phyloP scores from a whole-genome alignment of 2,888 invertebrate species.

The Temnothorax unifasciatus region DNA sequence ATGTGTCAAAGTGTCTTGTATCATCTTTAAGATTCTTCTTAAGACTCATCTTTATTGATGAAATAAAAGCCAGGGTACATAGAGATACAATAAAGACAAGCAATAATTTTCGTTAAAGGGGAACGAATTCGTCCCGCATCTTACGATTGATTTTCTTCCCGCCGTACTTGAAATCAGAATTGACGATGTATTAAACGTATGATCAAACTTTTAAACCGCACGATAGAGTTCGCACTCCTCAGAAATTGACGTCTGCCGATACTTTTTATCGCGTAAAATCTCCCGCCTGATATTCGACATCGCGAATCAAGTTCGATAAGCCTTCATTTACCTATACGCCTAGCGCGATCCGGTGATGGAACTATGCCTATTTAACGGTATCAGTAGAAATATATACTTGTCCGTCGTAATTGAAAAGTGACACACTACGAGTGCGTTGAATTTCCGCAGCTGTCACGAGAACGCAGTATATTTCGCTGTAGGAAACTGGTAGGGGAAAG shows the following conservation, averaged over 20 bases:
- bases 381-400: slow-evolving; percentile 15
- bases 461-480: slow-evolving; percentile 10
- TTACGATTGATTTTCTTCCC: slow-evolving; percentile 25
- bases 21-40: not conserved
- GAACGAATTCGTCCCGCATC: not conserved
- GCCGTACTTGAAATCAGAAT: slow-evolving; percentile 28
- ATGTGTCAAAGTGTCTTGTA: not conserved
- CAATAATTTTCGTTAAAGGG: not conserved
- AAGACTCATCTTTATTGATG: not conserved
- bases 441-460: slow-evolving; percentile 48
- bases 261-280: slow-evolving; percentile 29
- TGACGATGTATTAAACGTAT: slow-evolving; percentile 28
- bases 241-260: slow-evolving; percentile 44
- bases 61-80: not conserved
- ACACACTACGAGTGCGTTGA: slow-evolving; percentile 34
- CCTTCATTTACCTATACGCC: not conserved
- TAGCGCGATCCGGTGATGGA: not conserved
- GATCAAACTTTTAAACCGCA: slow-evolving; percentile 42
- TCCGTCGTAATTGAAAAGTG: slow-evolving; percentile 35
- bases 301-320: slow-evolving; percentile 30
- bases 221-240: slow-evolving; percentile 8
- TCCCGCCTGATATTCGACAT: slow-evolving; percentile 24
- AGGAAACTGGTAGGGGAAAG: slow-evolving; percentile 8
- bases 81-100: not conserved
- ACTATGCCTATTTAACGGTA: not conserved